Conservation (phyloP, 1,140 invertebrate species). For the Zaprionus ornatus region DNA sequence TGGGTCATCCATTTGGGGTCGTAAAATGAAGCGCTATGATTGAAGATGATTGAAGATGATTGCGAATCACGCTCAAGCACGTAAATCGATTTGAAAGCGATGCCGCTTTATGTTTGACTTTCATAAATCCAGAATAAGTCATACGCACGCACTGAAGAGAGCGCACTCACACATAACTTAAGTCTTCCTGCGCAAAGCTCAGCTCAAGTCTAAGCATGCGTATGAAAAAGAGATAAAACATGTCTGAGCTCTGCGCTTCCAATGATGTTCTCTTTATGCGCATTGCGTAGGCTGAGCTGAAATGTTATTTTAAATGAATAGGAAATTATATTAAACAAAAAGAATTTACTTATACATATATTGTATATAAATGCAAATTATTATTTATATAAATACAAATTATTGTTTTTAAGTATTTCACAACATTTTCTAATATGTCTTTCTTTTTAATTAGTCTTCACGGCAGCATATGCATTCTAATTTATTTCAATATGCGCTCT, state of each 20-base stretch:
- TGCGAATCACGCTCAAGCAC: conserved; percentile 22
- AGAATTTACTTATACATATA: neutral
- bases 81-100: conserved; percentile 20
- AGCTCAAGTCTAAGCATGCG: neutral
- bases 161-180: neutral
- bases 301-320: too few species aligned
- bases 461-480: neutral
- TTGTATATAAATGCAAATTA: neutral
- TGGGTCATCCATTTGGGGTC: conserved; percentile 18
- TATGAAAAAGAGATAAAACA: neutral
- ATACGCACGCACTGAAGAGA: neutral
- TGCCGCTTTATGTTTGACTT: conserved; percentile 20
- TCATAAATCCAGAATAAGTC: conserved; percentile 13
- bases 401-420: neutral
- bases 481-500: neutral
- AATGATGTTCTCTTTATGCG: neutral
- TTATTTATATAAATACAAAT: neutral
- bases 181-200: neutral
- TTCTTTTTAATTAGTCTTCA: neutral
- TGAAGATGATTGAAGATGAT: conserved; percentile 55
- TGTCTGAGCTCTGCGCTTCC: neutral
- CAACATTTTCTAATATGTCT: neutral
- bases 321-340: neutral
- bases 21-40: conserved; percentile 48
- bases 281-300: too few species aligned